phyloP scores from a whole-genome alignment of 2,888 invertebrate genomes.

The Nudaria mundana region DNA sequence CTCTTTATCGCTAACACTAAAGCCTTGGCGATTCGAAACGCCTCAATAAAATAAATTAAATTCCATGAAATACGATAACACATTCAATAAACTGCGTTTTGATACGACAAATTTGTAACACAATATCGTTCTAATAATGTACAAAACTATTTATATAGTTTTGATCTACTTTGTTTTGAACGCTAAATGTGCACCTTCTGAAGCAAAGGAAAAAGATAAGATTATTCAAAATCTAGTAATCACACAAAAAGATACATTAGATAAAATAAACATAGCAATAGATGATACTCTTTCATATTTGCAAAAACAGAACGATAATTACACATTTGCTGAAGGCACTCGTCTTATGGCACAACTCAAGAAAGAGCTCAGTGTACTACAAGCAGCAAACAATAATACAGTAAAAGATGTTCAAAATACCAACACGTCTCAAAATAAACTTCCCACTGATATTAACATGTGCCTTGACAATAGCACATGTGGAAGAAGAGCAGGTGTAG shows the following conservation, averaged over 20 bases:
- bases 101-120: no score
- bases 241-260: constrained; percentile 25
- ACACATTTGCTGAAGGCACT: constrained; percentile 38
- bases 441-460: neutral
- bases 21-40: no score
- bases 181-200: neutral
- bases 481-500: constrained; percentile 1
- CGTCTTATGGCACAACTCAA: constrained; percentile 41
- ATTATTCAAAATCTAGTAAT: constrained; percentile 37
- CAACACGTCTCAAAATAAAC: neutral
- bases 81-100: no score
- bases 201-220: neutral
- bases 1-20: no score
- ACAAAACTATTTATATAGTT: neutral
- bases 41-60: no score
- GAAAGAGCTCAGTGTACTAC: constrained; percentile 35
- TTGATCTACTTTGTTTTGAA: neutral
- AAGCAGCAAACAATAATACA: constrained; percentile 7
- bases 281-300: constrained; percentile 42
- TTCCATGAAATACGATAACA: no score
- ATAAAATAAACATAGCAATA: constrained; percentile 42
- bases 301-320: constrained; percentile 37
- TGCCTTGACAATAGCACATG: neutral
- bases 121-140: neutral
- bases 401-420: neutral